These are phyloP conservation scores for Pseudorhombus dupliciocellatus DNA, from an alignment of 2,113 vertebrate species.

Conservation along the genomic window DNA sequence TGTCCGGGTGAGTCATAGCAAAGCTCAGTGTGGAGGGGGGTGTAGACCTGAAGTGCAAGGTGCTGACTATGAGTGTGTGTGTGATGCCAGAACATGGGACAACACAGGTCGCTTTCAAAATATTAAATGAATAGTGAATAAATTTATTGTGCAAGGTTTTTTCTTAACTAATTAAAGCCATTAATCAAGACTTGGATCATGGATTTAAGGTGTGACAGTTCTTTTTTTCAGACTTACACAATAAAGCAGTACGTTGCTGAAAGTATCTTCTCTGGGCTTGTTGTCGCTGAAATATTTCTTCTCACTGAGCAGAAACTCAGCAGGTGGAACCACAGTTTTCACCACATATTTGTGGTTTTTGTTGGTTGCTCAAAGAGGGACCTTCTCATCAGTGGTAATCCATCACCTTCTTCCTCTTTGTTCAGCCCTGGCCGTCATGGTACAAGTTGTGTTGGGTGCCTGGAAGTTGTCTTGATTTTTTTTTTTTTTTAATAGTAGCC, in stretches of 20 bases:
- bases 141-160: background rate
- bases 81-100: background rate
- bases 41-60: conserved; percentile 29
- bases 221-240: too few relatives aligned
- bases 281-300: background rate
- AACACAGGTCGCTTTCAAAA: background rate
- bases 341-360: conserved; percentile 54
- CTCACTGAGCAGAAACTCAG: conserved; percentile 5
- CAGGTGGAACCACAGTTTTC: conserved; percentile 61
- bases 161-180: background rate
- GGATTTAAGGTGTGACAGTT: background rate
- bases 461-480: conserved; percentile 27
- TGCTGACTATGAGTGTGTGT: conserved; percentile 1
- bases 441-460: conserved; percentile 18
- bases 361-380: conserved; percentile 28
- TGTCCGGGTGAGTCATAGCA: conserved; percentile 60
- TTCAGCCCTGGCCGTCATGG: conserved; percentile 15
- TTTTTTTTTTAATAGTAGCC: conserved; percentile 14
- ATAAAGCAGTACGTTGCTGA: background rate
- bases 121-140: conserved; percentile 8
- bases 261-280: background rate
- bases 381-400: conserved; percentile 38
- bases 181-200: background rate
- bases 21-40: conserved; percentile 17
- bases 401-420: conserved; percentile 43